Evolutionary conservation across 37 sponge, comb jelly and placozoan species (phyloP), one percentile per base, ranked within the genome.

Genomic region (Corticium candelabrum): DNA sequence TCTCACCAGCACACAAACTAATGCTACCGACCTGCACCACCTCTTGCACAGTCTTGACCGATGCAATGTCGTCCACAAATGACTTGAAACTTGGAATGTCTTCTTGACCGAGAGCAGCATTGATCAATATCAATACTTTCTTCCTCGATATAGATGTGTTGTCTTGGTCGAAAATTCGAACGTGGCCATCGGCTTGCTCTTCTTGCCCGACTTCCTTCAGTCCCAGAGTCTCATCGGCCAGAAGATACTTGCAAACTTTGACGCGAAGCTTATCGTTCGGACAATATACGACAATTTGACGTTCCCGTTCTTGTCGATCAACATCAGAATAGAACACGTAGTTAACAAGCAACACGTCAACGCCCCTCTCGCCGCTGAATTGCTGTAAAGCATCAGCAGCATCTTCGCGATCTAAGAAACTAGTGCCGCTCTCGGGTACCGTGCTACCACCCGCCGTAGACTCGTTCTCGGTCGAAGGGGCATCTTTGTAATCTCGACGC

Each of bases 1-100:
- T 84, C 15, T 85, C 72, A 40, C 84, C 81, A 41, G 87, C 87
- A 0, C 91, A 87, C 4, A 81, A 38, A 31, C 80, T 81, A 35
- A 87, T 2, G 41, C n/a, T n/a, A n/a, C n/a, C n/a, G n/a, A n/a
- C n/a, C n/a, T n/a, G n/a, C n/a, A n/a, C n/a, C n/a, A n/a, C n/a
- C n/a, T n/a, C n/a, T n/a, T n/a, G n/a, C n/a, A n/a, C n/a, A n/a
- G n/a, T n/a, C n/a, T n/a, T n/a, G n/a, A n/a, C n/a, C n/a, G n/a
- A n/a, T n/a, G n/a, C n/a, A n/a, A n/a, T n/a, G n/a, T n/a, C n/a
- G n/a, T n/a, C n/a, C n/a, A n/a, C n/a, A n/a, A n/a, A n/a, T n/a
- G n/a, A n/a, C n/a, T n/a, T n/a, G n/a, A n/a, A n/a, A n/a, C n/a
- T n/a, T n/a, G n/a, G n/a, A n/a, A n/a, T n/a, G n/a, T n/a, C n/a